Conservation (phyloP, 2,797 vertebrate species). For the Parauchenoglanis punctatus region DNA sequence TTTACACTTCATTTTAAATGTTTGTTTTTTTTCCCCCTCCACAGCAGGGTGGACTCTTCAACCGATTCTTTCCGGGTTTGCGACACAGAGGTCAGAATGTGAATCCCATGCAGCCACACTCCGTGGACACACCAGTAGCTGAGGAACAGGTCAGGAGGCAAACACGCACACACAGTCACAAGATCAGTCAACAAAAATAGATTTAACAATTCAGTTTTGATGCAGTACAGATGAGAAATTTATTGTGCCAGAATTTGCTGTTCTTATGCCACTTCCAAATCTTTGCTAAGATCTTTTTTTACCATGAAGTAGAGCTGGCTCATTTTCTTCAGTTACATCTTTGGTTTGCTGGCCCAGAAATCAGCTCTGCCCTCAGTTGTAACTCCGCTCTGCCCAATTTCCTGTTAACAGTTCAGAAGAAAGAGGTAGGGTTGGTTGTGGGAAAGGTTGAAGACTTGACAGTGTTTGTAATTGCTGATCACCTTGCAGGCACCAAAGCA, state of each 20-base stretch:
- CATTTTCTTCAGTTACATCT: neutral
- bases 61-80: slow-evolving; percentile 86
- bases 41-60: slow-evolving; percentile 83
- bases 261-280: neutral
- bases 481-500: neutral
- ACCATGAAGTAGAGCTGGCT: neutral
- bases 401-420: neutral
- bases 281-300: neutral
- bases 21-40: neutral
- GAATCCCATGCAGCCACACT: slow-evolving; percentile 69
- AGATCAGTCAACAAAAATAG: too few species aligned
- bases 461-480: neutral
- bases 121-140: slow-evolving; percentile 73
- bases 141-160: slow-evolving; percentile 87
- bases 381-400: neutral
- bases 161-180: neutral
- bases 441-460: neutral
- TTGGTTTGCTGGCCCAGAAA: neutral
- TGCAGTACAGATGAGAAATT: neutral
- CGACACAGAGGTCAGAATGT: slow-evolving; percentile 82
- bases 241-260: too few species aligned
- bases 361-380: neutral
- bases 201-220: neutral
- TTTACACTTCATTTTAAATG: neutral
- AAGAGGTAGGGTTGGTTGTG: neutral